Conservation (phyloP, 2,797 vertebrate species). For the Glyptemys insculpta region DNA sequence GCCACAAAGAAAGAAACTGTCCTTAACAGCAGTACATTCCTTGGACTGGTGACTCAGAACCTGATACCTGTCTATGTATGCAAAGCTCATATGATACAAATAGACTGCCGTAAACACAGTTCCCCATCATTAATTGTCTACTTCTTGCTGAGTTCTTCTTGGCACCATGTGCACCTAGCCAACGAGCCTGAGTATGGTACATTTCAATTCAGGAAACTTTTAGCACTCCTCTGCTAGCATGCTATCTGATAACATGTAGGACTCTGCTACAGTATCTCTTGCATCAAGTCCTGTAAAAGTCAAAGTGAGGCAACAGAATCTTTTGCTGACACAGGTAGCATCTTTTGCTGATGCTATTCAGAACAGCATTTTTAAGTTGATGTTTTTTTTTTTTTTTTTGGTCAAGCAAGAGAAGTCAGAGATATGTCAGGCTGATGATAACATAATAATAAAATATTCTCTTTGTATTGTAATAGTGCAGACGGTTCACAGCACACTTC, state of each 20-base stretch:
- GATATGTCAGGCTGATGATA: constrained; percentile 35
- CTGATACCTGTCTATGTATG: background rate
- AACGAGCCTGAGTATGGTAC: background rate
- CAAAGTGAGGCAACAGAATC: background rate
- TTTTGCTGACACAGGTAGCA: background rate
- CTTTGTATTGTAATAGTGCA: constrained; percentile 52
- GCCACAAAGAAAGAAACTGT: constrained; percentile 7
- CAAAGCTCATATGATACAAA: background rate
- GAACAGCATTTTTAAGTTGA: constrained; percentile 25
- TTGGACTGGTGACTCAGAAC: constrained; percentile 11
- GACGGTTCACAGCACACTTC: background rate
- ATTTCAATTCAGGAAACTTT: background rate
- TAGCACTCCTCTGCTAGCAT: background rate
- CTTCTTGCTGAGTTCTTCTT: background rate
- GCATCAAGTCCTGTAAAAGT: background rate
- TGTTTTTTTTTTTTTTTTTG: constrained; percentile 26
- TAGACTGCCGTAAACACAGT: background rate
- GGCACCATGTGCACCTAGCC: background rate
- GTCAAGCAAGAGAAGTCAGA: constrained; percentile 44
- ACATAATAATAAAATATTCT: constrained; percentile 69
- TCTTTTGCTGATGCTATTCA: background rate
- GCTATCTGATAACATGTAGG: rapidly evolving
- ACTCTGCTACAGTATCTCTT: background rate
- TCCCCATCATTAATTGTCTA: background rate
- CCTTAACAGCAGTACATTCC: background rate